phyloP scores from a whole-genome alignment of 2,113 vertebrate genomes.

The Chaenogobius annularis region DNA sequence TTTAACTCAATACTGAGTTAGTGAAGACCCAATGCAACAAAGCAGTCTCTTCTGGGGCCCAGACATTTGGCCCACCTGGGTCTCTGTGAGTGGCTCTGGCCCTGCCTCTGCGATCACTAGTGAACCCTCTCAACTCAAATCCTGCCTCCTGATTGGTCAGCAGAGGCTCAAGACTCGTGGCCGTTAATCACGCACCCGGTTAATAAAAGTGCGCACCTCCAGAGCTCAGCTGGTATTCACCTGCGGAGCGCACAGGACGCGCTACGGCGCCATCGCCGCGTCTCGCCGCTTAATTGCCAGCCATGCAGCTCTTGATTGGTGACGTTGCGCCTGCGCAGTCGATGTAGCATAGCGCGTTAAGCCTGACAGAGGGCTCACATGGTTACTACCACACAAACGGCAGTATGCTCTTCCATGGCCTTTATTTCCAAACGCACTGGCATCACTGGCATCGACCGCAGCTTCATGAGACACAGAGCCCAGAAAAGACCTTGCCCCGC shows the following conservation, averaged over 20 bases:
- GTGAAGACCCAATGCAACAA: too few relatives aligned
- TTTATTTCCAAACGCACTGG: not conserved
- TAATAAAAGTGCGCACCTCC: not conserved
- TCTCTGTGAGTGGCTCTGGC: constrained; percentile 8
- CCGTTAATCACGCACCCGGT: not conserved
- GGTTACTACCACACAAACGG: not conserved
- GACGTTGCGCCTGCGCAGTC: constrained; percentile 64
- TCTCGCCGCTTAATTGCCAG: constrained; percentile 61
- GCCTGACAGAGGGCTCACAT: constrained; percentile 42
- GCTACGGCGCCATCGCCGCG: constrained; percentile 24
- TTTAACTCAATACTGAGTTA: too few relatives aligned
- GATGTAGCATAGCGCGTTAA: constrained; percentile 30
- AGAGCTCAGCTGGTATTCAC: not conserved
- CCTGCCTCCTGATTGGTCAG: constrained; percentile 60
- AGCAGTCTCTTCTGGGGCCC: not conserved
- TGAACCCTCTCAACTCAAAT: constrained; percentile 66
- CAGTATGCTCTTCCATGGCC: not conserved
- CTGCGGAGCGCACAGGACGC: not conserved
- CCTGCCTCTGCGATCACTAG: constrained; percentile 15
- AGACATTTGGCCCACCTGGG: constrained; percentile 16
- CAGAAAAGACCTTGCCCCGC: not conserved
- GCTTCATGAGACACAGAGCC: too few relatives aligned
- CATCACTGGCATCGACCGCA: too few relatives aligned
- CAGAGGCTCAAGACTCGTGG: not conserved
- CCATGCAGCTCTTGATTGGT: constrained; percentile 55